Conservation (phyloP, 1,140 invertebrate species). For the Mercenaria mercenaria region DNA sequence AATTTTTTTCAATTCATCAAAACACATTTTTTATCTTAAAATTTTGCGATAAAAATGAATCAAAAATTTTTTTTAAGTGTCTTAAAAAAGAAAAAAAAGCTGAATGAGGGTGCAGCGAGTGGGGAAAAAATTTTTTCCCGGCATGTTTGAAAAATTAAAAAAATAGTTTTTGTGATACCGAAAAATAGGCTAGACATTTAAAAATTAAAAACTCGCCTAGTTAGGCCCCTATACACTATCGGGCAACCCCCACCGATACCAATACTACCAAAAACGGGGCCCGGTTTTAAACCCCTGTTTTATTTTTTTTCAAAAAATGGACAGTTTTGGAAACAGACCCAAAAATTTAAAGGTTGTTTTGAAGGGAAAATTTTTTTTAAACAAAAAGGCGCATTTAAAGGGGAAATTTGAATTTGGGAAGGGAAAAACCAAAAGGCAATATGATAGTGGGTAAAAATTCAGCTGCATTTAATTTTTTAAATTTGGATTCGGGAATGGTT, state of each 20-base stretch:
- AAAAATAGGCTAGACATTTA: background rate
- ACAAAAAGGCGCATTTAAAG: background rate
- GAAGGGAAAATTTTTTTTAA: background rate
- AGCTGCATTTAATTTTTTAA: too few relatives aligned
- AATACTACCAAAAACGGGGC: background rate
- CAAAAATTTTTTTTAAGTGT: conserved; percentile 4
- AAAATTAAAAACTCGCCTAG: conserved; percentile 1
- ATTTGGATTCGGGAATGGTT: too few relatives aligned
- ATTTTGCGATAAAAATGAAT: background rate
- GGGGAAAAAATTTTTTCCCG: background rate
- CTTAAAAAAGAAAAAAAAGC: conserved; percentile 9
- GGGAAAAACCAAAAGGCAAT: too few relatives aligned
- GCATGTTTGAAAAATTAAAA: conserved; percentile 25
- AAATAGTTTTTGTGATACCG: background rate
- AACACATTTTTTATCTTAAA: background rate
- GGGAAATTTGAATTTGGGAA: too few relatives aligned
- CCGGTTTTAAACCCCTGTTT: conserved; percentile 2
- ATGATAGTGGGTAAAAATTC: too few relatives aligned
- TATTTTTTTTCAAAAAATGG: conserved; percentile 27
- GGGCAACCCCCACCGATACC: background rate
- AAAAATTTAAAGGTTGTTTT: conserved; percentile 18
- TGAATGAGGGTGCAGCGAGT: background rate
- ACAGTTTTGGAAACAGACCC: background rate
- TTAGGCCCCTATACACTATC: background rate
- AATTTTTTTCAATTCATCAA: background rate